Conservation (phyloP, 37 sponge, comb jelly and placozoan genomes). For the Ianthella basta region DNA sequence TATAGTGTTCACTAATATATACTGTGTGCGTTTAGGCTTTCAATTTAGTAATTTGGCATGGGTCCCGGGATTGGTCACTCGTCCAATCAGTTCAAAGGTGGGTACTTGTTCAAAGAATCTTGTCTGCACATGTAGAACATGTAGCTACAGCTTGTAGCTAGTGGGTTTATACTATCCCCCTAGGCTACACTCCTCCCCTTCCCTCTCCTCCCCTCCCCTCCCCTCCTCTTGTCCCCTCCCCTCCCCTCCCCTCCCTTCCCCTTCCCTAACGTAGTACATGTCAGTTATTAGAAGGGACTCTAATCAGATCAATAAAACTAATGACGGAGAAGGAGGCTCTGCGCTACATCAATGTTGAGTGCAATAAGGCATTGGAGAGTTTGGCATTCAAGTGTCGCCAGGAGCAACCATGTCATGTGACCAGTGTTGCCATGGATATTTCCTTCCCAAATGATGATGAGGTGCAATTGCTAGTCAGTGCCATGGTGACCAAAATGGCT, state of each 20-base stretch:
- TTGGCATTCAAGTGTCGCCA: conserved; percentile 52
- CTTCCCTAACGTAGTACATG: too few species aligned
- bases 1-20: too few species aligned
- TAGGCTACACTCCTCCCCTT: conserved; percentile 18
- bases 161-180: too few species aligned
- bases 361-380: conserved; percentile 23
- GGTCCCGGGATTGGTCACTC: too few species aligned
- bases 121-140: too few species aligned
- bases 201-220: conserved; percentile 24
- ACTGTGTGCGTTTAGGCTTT: too few species aligned
- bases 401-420: conserved; percentile 49
- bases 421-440: conserved; percentile 41
- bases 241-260: background rate
- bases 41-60: too few species aligned
- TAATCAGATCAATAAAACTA: too few species aligned
- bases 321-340: background rate
- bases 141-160: too few species aligned
- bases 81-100: too few species aligned
- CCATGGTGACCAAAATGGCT: background rate
- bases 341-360: background rate
- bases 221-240: background rate
- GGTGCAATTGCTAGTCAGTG: conserved; percentile 35
- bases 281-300: too few species aligned
- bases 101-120: too few species aligned
- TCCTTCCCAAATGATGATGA: conserved; percentile 76